Evolutionary conservation across 35 echinoderm and acorn worm genomes (phyloP).

Genomic region (Chiridota heheva): DNA sequence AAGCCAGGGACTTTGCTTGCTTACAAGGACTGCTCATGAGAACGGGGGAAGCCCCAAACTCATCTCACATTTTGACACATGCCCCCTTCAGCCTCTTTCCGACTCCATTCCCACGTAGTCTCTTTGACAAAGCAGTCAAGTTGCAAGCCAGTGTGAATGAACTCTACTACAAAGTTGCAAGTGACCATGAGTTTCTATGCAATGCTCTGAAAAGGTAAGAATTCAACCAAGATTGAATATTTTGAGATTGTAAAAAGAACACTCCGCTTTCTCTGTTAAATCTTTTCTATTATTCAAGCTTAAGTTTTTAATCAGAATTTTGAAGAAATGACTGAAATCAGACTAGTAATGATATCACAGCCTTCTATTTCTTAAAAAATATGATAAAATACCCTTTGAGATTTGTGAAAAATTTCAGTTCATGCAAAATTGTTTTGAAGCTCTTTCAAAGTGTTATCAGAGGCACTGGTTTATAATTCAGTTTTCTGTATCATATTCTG

Average conservation of each 20-base stretch:
- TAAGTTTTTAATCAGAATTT: too few relatives aligned
- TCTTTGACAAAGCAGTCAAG: slow-evolving; percentile 51
- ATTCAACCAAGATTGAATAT: background rate
- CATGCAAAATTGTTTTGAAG: too few relatives aligned
- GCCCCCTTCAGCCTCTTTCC: slow-evolving; percentile 73
- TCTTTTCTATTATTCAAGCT: too few relatives aligned
- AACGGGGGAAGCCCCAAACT: slow-evolving; percentile 13
- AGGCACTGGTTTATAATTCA: too few relatives aligned
- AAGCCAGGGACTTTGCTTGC: slow-evolving; percentile 69
- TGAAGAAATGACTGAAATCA: too few relatives aligned
- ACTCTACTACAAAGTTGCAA: slow-evolving; percentile 57
- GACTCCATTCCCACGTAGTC: slow-evolving; percentile 53
- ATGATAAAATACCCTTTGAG: too few relatives aligned
- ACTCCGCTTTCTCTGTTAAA: too few relatives aligned
- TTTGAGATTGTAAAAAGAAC: background rate
- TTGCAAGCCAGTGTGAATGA: slow-evolving; percentile 62
- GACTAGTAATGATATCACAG: too few relatives aligned
- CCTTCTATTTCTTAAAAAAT: too few relatives aligned
- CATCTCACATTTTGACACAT: slow-evolving; percentile 53
- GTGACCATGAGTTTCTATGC: slow-evolving; percentile 72
- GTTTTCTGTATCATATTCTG: too few relatives aligned
- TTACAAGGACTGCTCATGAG: slow-evolving; percentile 64
- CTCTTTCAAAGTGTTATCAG: too few relatives aligned
- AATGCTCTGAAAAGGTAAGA: slow-evolving; percentile 64
- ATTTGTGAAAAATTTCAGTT: too few relatives aligned